phyloP scores from a whole-genome alignment of 2,888 invertebrate genomes.

The Drosophila testacea region DNA sequence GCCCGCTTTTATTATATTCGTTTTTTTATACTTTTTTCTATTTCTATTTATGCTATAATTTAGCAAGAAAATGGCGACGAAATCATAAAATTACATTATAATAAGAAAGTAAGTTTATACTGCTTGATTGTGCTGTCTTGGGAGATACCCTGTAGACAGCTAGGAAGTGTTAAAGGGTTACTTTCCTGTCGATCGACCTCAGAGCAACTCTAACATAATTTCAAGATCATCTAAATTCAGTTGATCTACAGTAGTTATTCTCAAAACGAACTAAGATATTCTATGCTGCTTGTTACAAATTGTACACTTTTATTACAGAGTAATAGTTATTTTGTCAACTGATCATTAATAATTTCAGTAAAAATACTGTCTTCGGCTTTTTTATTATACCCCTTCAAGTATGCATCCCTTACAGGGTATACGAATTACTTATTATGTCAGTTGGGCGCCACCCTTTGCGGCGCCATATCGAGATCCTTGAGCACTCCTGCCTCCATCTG shows the following conservation, averaged over 20 bases:
- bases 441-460: slow-evolving; percentile 47
- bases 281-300: not conserved
- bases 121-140: slow-evolving; percentile 6
- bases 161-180: not conserved
- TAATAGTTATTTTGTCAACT: not conserved
- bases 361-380: too few species aligned
- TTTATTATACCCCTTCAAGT: not conserved
- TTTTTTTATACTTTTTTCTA: slow-evolving; percentile 58
- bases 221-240: too few species aligned
- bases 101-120: slow-evolving; percentile 59
- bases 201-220: too few species aligned
- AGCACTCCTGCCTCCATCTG: slow-evolving; percentile 30
- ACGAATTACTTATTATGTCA: slow-evolving; percentile 57
- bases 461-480: slow-evolving; percentile 32
- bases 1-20: slow-evolving; percentile 60
- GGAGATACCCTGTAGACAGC: slow-evolving; percentile 24
- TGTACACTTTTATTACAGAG: too few species aligned
- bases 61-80: slow-evolving; percentile 80
- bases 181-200: not conserved
- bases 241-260: too few species aligned
- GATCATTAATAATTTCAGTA: too few species aligned
- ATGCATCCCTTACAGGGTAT: slow-evolving; percentile 17
- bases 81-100: slow-evolving; percentile 79
- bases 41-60: slow-evolving; percentile 81
- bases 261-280: not conserved